Conservation (phyloP, 2,888 invertebrate genomes). For the Lepidocyrtinus sp. region DNA sequence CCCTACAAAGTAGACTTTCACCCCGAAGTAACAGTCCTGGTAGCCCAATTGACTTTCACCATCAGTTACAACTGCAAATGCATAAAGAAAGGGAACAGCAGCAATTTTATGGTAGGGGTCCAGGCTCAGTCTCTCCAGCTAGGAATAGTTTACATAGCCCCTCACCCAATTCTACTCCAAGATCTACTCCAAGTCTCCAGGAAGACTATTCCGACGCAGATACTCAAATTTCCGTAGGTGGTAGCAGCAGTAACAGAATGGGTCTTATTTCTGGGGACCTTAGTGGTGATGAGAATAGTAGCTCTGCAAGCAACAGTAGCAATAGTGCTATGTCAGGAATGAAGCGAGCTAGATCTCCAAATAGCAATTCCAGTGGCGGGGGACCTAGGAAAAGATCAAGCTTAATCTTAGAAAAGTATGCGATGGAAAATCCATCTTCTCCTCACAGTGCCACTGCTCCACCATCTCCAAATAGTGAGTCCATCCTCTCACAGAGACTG, state of each 20-base stretch:
- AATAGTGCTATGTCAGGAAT: neutral
- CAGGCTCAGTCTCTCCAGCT: conserved; percentile 63
- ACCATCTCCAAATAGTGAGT: conserved; percentile 61
- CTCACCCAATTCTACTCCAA: conserved; percentile 66
- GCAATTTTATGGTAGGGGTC: conserved; percentile 17
- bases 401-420: conserved; percentile 70
- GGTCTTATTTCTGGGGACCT: conserved; percentile 2
- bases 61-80: conserved; percentile 28
- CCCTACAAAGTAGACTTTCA: conserved; percentile 31
- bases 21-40: conserved; percentile 62
- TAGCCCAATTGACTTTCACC: conserved; percentile 63
- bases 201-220: conserved; percentile 59
- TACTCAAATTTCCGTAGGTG: conserved; percentile 29
- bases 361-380: conserved; percentile 45
- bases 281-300: conserved; percentile 51
- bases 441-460: conserved; percentile 47
- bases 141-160: conserved; percentile 65
- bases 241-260: neutral
- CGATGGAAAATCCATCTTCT: conserved; percentile 65
- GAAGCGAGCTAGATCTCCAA: conserved; percentile 52
- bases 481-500: conserved; percentile 71
- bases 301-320: conserved; percentile 12
- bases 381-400: conserved; percentile 70
- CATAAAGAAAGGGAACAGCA: conserved; percentile 18
- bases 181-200: conserved; percentile 64